Base-by-base conservation (phyloP, 1,140 invertebrate genomes). In the Batillaria attramentaria region DNA sequence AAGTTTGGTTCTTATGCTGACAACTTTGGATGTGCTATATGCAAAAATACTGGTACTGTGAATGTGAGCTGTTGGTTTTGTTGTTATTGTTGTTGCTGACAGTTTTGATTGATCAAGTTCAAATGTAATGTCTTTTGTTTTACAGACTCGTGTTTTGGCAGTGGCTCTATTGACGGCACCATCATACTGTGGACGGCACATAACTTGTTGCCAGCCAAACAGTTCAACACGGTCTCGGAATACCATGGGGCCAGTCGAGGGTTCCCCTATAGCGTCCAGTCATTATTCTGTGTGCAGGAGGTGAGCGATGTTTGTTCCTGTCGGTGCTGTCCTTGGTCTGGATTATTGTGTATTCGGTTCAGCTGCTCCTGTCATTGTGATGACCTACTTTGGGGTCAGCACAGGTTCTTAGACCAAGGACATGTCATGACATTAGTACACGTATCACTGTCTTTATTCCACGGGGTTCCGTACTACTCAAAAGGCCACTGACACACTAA, bases 111-210 rank as follows among this genome's bases (percentile, higher is more conserved):
- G 37, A 62, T 10, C 69, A 8, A 39, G 18, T 77, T 41, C 8
- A 46, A 8, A 20, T 72, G 28, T 42, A 66, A 10, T 16, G 13
- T 3, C 1, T 57, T 74, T n/a, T n/a, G n/a, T n/a, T 35, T 81
- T 83, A 0, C 62, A 88, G 87, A 85, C 68, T 83, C 79, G 18
- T 78, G 80, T 41, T 89, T 89, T 86, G 86, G 82, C n/a, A 86
- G 86, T 84, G 87, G 87, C 2, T 87, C 87, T 50, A 77, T 88
- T 50, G 87, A 89, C 84, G 87, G 87, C n/a, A 86, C 80, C n/a
- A 86, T 89, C 28, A 75, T 86, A 20, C 46, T 89, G 28, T 85
- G 84, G 81, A 83, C 84, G 46, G 66, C 84, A 33, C 81, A 87
- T 46, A 85, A 80, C 41, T 80, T 85, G 28, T 69, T 82, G 18